Conservation (phyloP, 2,888 invertebrate species). For the Papilio gigon region DNA sequence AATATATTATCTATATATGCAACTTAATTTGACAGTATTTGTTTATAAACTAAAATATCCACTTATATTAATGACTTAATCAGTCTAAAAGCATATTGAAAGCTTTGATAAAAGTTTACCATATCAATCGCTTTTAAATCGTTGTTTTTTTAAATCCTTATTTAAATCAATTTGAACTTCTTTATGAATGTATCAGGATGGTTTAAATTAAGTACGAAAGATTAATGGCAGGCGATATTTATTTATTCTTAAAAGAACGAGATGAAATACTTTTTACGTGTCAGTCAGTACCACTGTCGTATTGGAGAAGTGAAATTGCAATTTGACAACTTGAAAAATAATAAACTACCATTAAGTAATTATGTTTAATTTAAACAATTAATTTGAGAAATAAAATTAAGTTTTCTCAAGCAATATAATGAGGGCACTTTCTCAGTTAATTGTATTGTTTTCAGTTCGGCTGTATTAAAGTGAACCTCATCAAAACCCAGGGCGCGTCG, state of each 20-base stretch:
- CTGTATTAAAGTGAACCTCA: slow-evolving; percentile 45
- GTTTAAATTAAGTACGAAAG: not conserved
- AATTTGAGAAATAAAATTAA: slow-evolving; percentile 1
- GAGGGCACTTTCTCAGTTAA: not conserved
- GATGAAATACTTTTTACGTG: too few relatives aligned
- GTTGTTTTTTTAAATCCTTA: not conserved
- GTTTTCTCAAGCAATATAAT: not conserved
- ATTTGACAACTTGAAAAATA: not conserved
- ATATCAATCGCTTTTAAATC: slow-evolving; percentile 3
- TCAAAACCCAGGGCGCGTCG: slow-evolving; percentile 52
- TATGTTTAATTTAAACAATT: not conserved
- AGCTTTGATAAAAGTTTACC: not conserved
- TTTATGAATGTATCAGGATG: not conserved
- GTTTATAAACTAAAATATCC: too few relatives aligned
- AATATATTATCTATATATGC: too few relatives aligned
- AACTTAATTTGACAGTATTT: too few relatives aligned
- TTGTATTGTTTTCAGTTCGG: slow-evolving; percentile 18
- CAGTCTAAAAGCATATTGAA: not conserved
- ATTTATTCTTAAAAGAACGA: too few relatives aligned
- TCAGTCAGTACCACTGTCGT: too few relatives aligned
- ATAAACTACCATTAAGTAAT: not conserved
- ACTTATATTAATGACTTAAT: not conserved
- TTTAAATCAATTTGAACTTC: not conserved
- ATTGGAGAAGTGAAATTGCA: too few relatives aligned
- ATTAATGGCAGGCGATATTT: not conserved